Evolutionary conservation across 2,113 vertebrate species (phyloP), one percentile per base, ranked within the genome.

Genomic region (Cricetomys ansorgei): DNA sequence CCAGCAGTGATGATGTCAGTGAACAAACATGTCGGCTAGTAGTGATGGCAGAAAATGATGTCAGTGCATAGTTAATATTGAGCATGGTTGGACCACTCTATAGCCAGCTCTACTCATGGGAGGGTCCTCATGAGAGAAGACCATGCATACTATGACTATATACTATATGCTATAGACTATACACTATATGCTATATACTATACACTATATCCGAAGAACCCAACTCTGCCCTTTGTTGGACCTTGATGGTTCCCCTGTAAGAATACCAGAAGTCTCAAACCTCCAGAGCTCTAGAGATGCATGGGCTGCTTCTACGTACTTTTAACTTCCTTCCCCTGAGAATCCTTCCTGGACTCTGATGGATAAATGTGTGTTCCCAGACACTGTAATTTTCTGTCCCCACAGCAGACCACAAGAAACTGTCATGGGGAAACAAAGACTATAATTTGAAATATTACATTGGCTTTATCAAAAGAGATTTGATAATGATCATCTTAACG

Each of bases 401-500:
- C 79, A 87, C 8, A 72, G n/a, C 1, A 12, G 31, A 62, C 27
- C 13, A 0, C 19, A 77, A 31, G 25, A 48, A 48, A 59, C 4
- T 37, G 12, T 16, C 53, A 17, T 40, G 16, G 55, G 17, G 64
- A 31, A 23, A 25, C 34, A 48, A 48, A 62, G 50, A 4, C 64
- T 80, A 1, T 25, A 25, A n/a, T 55, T 77, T 90, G 53, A 87
- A 89, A 57, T 83, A 75, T 31, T 23, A 65, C 43, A 57, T 40
- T 17, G 1, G 12, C 13, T 72, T 92, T 79, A 55, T 40, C 31
- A 72, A 72, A 86, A 88, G 59, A 84, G 34, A 34, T 34, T 96
- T 93, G n/a, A 69, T 67, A 94, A 67, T n/a, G 25, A 83, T 83
- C 45, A 59, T 91, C 69, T 70, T 21, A 75, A n/a, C 3, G 72